Evolutionary conservation across 2,797 vertebrate genomes (phyloP).

Genomic region (Neosilurus mollespiculum): DNA sequence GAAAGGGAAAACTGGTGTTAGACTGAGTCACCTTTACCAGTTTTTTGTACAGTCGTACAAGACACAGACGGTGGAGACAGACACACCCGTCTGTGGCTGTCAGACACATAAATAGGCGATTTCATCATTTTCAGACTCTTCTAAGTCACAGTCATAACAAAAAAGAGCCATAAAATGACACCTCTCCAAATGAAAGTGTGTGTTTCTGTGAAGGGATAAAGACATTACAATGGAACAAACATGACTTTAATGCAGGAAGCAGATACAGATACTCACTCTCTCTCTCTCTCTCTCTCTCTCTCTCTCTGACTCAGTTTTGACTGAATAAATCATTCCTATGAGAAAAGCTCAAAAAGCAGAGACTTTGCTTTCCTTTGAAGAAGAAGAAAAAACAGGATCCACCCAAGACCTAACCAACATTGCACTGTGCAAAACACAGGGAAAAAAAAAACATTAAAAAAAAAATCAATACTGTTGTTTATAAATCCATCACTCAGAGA

Average conservation of each 20-base stretch:
- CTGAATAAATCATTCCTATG: conserved; percentile 34
- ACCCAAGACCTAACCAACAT: conserved; percentile 26
- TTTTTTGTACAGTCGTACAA: conserved; percentile 11
- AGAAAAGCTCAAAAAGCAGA: conserved; percentile 47
- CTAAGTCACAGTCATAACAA: conserved; percentile 41
- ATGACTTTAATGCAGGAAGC: conserved; percentile 49
- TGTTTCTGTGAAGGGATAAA: conserved; percentile 51
- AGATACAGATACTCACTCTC: conserved; percentile 38
- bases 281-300: background rate
- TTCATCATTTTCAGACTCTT: conserved; percentile 40
- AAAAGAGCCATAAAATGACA: conserved; percentile 32
- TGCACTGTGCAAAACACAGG: conserved; percentile 50
- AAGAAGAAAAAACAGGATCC: conserved; percentile 16
- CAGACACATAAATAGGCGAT: conserved; percentile 36
- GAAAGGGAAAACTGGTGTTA: conserved; percentile 18
- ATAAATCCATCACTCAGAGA: conserved; percentile 64
- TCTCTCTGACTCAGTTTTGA: background rate
- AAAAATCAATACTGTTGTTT: conserved; percentile 60
- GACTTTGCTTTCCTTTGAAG: conserved; percentile 23
- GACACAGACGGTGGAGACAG: conserved; percentile 27
- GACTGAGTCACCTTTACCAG: conserved; percentile 33
- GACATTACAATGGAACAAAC: conserved; percentile 47
- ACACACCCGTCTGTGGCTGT: conserved; percentile 26
- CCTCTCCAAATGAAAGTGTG: conserved; percentile 40
- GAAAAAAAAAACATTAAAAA: conserved; percentile 66